These are phyloP conservation scores for Cherax quadricarinatus DNA, from an alignment of 1,140 invertebrate species.

Conservation along the genomic window DNA sequence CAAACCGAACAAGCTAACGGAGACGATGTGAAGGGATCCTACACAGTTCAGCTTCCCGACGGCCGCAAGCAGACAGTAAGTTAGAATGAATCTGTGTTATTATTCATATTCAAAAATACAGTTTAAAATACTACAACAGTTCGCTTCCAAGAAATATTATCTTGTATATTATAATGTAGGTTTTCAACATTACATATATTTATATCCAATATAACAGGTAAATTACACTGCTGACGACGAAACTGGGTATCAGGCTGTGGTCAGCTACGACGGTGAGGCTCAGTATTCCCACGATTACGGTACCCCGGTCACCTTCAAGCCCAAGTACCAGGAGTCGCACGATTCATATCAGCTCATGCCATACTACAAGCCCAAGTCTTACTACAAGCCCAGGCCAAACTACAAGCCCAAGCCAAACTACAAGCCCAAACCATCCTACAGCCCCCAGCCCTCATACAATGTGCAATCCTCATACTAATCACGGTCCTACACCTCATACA, in stretches of 20 bases:
- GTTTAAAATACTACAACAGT: neutral
- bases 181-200: too few relatives aligned
- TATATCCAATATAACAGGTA: neutral
- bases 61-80: conserved; percentile 74
- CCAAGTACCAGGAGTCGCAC: neutral
- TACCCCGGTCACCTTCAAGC: neutral
- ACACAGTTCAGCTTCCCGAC: conserved; percentile 74
- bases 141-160: too few relatives aligned
- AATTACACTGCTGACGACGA: conserved; percentile 9
- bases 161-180: too few relatives aligned
- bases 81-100: neutral
- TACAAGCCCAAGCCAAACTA: neutral
- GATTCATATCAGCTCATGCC: neutral
- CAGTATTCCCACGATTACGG: neutral
- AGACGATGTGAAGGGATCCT: conserved; percentile 73
- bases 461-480: too few relatives aligned
- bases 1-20: conserved; percentile 74
- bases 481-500: too few relatives aligned
- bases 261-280: neutral
- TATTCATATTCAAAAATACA: neutral
- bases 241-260: neutral
- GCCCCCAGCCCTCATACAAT: too few relatives aligned
- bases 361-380: neutral
- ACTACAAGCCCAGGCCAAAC: neutral
- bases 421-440: too few relatives aligned